Evolutionary conservation across 2,888 invertebrate species (phyloP), one percentile per base, ranked within the genome.

Genomic region (Kryphioiulus occultus): DNA sequence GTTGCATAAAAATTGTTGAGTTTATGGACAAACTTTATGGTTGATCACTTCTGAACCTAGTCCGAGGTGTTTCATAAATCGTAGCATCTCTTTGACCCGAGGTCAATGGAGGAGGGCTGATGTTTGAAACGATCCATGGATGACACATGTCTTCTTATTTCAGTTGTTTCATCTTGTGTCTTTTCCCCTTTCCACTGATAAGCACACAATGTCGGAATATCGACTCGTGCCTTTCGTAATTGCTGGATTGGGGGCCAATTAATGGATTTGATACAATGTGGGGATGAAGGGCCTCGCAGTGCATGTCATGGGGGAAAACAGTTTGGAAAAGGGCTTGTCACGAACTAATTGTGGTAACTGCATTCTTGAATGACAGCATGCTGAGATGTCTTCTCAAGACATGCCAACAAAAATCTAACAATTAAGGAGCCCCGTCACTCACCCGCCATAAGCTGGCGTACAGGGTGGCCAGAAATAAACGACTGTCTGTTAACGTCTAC

Each of bases 171-270:
- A 5, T 19, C 53, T 12, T 59, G 53, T 59, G n/a, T n/a, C 7
- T 59, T n/a, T n/a, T n/a, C 12, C 19, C 9, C 22, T 59, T 19
- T 59, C n/a, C 59, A 59, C 3, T 47, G 47, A 0, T 59, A 5
- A n/a, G 59, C 5, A 7, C 19, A n/a, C 19, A 59, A 59, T 59
- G n/a, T 59, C 59, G 59, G 59, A 59, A 59, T 59, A 59, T 59
- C 59, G 59, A 59, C 59, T 59, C 59, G 59, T 59, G 59, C 59
- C 59, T 59, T 59, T 59, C 59, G 59, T 59, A 59, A 59, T 59
- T 59, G 22, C 59, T 59, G 59, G 59, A 59, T 59, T n/a, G 59
- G 17, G 59, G 59, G 59, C 59, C n/a, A 59, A 59, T 59, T 59
- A 59, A 59, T 59, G 59, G 59, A 59, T 59, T 59, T 59, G n/a